Evolutionary conservation across 1,140 invertebrate genomes (phyloP), one percentile per base, ranked within the genome.

Genomic region (Atta texana): DNA sequence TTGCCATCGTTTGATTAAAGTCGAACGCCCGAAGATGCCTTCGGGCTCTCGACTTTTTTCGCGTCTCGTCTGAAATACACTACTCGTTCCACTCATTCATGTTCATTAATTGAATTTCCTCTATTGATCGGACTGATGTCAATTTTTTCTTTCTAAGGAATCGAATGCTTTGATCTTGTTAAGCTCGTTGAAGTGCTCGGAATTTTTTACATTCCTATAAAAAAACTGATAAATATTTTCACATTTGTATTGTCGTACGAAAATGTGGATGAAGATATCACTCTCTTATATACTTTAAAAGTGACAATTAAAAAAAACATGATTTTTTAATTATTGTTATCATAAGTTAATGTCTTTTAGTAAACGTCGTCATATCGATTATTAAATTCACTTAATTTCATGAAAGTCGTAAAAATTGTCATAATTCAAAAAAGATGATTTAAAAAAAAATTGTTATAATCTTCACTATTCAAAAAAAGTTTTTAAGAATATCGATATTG

Each of bases 21-120:
- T 84, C 55, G 55, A 74, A 74, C 24, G 55, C 18, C 68, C 55
- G 68, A 44, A 31, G 55, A 49, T 24, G 80, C 51, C 69, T 84
- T 84, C 63, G 39, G 49, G 80, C 31, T 55, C 31, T 34, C 34
- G 24, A 59, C 39, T 82, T 14, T 44, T 55, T 21, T 63, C 64
- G 6, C 24, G 57, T 21, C 55, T 51, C 71, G 55, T 55, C 21
- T 74, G 55, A 84, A 84, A 84, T 61, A 84, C 55, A 75, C 69
- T 84, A 75, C 55, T 84, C 28, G 49, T 80, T 68, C 76, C n/a
- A 68, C 76, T 80, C 55, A 28, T 75, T 82, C 55, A 31, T 53
- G 80, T 49, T 75, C 69, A 84, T 74, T 84, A 84, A 74, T 84
- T 57, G 57, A 84, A 84, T 84, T 49, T 84, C 31, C 39, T 34